Evolutionary conservation across 2,888 invertebrate genomes (phyloP).

Genomic region (Andrena minutula): DNA sequence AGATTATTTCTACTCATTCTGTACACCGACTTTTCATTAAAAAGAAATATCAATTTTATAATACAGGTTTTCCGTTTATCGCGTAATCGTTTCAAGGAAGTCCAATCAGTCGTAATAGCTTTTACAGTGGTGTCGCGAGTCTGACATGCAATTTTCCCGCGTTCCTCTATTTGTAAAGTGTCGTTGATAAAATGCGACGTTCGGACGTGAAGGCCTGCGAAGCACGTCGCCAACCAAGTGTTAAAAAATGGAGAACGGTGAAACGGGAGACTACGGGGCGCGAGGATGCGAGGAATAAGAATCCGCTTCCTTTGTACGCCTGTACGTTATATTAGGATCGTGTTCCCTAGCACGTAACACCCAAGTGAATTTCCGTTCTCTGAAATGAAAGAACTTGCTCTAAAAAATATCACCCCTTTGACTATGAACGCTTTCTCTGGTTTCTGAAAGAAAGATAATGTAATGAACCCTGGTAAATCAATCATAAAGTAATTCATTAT

Average conservation of each 20-base stretch:
- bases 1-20: too few species aligned
- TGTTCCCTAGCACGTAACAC: not conserved
- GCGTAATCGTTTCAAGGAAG: slow-evolving; percentile 22
- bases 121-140: slow-evolving; percentile 19
- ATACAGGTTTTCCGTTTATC: not conserved
- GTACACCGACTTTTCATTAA: not conserved
- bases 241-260: not conserved
- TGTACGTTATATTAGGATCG: not conserved
- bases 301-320: not conserved
- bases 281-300: slow-evolving; percentile 16
- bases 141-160: not conserved
- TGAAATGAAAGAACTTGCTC: not conserved
- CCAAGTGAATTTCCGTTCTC: not conserved
- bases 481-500: too few species aligned
- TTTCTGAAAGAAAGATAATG: not conserved
- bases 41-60: not conserved
- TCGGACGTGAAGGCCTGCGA: not conserved
- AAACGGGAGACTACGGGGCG: not conserved
- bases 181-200: not conserved
- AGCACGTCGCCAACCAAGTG: slow-evolving; percentile 1
- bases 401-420: not conserved
- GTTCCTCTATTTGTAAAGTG: slow-evolving; percentile 8
- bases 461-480: not conserved
- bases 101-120: slow-evolving; percentile 7
- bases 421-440: not conserved